Evolutionary conservation across 2,113 vertebrate species (phyloP).

Genomic region (Zosterops pallidus): DNA sequence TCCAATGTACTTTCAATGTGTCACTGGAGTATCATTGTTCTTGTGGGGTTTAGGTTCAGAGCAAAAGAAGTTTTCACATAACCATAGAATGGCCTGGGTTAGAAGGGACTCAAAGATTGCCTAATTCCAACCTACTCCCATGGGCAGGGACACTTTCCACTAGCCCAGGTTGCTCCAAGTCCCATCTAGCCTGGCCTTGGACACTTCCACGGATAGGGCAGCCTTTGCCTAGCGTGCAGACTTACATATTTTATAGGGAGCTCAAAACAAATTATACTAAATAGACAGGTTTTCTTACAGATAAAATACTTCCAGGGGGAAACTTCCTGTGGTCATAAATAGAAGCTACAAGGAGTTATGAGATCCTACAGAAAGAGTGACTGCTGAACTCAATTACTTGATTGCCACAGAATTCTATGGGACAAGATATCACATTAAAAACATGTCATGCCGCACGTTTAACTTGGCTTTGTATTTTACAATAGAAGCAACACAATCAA

Average conservation of each 20-base stretch:
- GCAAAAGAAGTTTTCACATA: neutral
- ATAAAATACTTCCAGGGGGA: neutral
- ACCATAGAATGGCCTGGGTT: neutral
- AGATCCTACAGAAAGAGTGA: neutral
- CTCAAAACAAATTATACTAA: neutral
- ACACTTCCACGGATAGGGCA: neutral
- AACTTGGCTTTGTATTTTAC: neutral
- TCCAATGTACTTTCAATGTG: rapidly evolving
- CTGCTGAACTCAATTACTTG: neutral
- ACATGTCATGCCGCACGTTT: neutral
- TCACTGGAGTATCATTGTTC: neutral
- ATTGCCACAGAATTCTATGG: neutral
- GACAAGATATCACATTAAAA: neutral
- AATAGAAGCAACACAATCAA: neutral
- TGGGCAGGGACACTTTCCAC: neutral
- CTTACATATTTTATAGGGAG: neutral
- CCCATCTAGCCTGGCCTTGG: neutral
- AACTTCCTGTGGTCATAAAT: neutral
- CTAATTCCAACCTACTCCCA: neutral
- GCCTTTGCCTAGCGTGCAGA: neutral
- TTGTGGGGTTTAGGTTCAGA: neutral
- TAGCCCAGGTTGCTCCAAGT: neutral
- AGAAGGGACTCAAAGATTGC: neutral
- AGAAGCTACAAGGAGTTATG: neutral
- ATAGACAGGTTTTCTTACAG: neutral